Conservation (phyloP, 2,888 invertebrate genomes). For the Phyllotreta striolata region DNA sequence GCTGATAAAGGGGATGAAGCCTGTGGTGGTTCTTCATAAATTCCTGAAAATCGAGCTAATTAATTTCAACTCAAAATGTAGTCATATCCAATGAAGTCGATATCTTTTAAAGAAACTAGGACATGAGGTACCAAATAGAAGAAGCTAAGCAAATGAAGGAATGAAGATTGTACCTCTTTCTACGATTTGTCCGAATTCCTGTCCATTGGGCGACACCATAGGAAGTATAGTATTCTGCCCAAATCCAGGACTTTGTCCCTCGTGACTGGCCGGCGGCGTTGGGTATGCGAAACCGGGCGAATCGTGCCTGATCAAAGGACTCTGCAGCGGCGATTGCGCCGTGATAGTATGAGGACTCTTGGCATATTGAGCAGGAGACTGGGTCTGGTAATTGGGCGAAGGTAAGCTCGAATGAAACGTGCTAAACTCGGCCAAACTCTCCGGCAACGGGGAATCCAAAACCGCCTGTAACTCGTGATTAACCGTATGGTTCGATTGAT, state of each 20-base stretch:
- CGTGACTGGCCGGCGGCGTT: constrained; percentile 88
- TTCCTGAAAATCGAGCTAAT: constrained; percentile 46
- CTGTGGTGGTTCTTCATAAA: constrained; percentile 72
- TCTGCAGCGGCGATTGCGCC: constrained; percentile 70
- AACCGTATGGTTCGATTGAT: constrained; percentile 63
- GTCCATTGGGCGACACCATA: constrained; percentile 60
- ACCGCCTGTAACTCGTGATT: constrained; percentile 80
- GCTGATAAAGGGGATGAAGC: constrained; percentile 84
- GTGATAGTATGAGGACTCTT: constrained; percentile 60
- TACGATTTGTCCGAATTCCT: constrained; percentile 57
- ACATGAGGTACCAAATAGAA: background rate
- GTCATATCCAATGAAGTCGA: too few relatives aligned
- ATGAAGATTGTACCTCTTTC: constrained; percentile 51
- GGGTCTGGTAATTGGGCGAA: constrained; percentile 59
- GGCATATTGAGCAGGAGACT: constrained; percentile 59
- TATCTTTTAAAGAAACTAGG: too few relatives aligned
- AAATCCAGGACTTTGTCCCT: constrained; percentile 74
- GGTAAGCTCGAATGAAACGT: constrained; percentile 73
- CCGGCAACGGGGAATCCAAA: constrained; percentile 79
- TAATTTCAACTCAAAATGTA: too few relatives aligned
- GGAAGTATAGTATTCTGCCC: constrained; percentile 59
- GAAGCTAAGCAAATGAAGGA: background rate
- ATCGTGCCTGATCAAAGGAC: constrained; percentile 68
- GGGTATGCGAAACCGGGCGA: constrained; percentile 85
- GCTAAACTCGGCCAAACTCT: constrained; percentile 83